Percentiles rank a stretch among this genome's conserved stretches.
These are phyloP conservation scores for Philopedon plagiatum DNA, from an alignment of 2,888 invertebrate species.

Conservation along the genomic window DNA sequence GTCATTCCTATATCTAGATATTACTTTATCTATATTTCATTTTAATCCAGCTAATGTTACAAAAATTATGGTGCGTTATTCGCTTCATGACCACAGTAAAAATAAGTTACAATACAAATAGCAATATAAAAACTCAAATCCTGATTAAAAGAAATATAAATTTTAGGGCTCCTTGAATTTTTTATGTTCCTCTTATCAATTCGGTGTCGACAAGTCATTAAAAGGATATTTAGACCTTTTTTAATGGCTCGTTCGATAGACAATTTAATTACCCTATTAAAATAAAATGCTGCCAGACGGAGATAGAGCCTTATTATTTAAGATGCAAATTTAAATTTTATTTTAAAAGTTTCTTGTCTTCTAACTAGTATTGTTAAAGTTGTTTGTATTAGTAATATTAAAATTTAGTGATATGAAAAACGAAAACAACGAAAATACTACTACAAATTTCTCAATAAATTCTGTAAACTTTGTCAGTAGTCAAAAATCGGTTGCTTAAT, in stretches of 20 bases:
- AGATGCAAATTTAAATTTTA: neutral
- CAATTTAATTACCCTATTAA: slow-evolving; percentile 21
- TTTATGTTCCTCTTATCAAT: slow-evolving; percentile 10
- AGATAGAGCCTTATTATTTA: slow-evolving; percentile 1
- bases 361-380: neutral
- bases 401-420: too few species aligned
- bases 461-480: too few species aligned
- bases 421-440: too few species aligned
- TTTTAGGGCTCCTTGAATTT: slow-evolving; percentile 12
- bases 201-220: slow-evolving; percentile 15
- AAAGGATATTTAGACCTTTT: slow-evolving; percentile 10
- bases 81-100: neutral
- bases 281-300: neutral
- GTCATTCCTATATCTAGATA: too few species aligned
- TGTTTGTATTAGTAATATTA: too few species aligned
- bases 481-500: too few species aligned
- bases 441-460: too few species aligned
- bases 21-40: too few species aligned
- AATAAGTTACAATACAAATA: neutral
- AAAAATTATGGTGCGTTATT: too few species aligned
- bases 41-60: too few species aligned
- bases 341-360: neutral
- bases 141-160: slow-evolving; percentile 5
- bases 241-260: slow-evolving; percentile 19
- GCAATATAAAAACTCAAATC: neutral